These are phyloP conservation scores for Ladona fulva DNA, from an alignment of 1,140 invertebrate species.

Conservation along the genomic window DNA sequence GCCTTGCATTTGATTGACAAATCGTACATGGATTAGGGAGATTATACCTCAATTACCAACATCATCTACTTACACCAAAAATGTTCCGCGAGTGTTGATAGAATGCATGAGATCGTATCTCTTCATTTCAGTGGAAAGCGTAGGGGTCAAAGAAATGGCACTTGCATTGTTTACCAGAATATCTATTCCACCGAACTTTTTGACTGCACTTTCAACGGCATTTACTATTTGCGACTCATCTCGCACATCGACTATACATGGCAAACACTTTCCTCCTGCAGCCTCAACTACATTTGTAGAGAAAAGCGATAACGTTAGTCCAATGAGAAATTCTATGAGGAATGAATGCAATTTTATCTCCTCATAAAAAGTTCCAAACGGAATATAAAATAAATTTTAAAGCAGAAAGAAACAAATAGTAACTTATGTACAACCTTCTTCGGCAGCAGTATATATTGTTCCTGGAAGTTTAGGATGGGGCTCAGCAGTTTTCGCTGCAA, in stretches of 20 bases:
- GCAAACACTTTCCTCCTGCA: constrained; percentile 80
- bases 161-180: constrained; percentile 94
- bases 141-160: constrained; percentile 86
- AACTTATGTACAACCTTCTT: constrained; percentile 51
- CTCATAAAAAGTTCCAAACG: too few relatives aligned
- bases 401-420: too few relatives aligned
- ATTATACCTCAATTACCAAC: not conserved
- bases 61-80: constrained; percentile 63
- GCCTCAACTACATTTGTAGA: constrained; percentile 62
- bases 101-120: constrained; percentile 88
- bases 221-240: constrained; percentile 71
- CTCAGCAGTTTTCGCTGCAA: constrained; percentile 52
- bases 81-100: constrained; percentile 87
- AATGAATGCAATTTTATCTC: too few relatives aligned
- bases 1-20: too few relatives aligned
- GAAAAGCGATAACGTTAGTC: not conserved
- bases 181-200: constrained; percentile 94
- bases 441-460: constrained; percentile 57
- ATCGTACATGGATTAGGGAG: too few relatives aligned
- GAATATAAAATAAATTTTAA: too few relatives aligned
- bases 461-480: constrained; percentile 58
- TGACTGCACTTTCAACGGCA: constrained; percentile 79
- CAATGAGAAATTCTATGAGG: too few relatives aligned
- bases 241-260: constrained; percentile 90
- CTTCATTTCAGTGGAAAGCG: constrained; percentile 87